Conservation (phyloP, 2,113 vertebrate species). For the Cebus imitator region DNA sequence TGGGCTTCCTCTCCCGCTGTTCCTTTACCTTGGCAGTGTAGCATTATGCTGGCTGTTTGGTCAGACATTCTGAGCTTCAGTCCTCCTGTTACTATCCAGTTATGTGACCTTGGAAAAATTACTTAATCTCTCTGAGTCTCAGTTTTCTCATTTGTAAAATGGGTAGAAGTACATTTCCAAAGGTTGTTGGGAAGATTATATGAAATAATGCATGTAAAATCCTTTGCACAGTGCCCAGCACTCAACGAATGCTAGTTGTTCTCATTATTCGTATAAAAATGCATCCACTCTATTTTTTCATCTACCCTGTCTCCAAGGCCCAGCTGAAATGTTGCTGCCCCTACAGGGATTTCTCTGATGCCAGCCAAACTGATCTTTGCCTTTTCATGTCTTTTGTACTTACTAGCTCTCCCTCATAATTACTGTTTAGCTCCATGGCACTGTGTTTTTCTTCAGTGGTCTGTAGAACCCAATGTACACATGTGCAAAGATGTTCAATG, state of each 20-base stretch:
- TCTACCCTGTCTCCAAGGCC: background rate
- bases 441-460: background rate
- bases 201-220: background rate
- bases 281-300: background rate
- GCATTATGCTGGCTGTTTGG: background rate
- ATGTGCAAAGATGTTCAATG: background rate
- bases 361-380: background rate
- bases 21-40: background rate
- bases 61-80: background rate
- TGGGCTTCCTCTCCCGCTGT: background rate
- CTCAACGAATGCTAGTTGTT: background rate
- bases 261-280: background rate
- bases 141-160: background rate
- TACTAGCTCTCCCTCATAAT: background rate
- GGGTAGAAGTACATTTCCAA: background rate
- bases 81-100: background rate
- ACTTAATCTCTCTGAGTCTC: background rate
- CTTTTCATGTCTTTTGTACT: background rate
- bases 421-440: background rate
- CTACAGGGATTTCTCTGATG: background rate
- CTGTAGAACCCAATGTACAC: background rate
- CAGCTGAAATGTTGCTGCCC: background rate
- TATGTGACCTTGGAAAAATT: background rate
- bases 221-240: background rate
- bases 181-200: background rate